Percentiles rank a stretch among this genome's conserved stretches.
Conservation (phyloP, 2,797 vertebrate genomes). For the Chaenodraco wilsoni region DNA sequence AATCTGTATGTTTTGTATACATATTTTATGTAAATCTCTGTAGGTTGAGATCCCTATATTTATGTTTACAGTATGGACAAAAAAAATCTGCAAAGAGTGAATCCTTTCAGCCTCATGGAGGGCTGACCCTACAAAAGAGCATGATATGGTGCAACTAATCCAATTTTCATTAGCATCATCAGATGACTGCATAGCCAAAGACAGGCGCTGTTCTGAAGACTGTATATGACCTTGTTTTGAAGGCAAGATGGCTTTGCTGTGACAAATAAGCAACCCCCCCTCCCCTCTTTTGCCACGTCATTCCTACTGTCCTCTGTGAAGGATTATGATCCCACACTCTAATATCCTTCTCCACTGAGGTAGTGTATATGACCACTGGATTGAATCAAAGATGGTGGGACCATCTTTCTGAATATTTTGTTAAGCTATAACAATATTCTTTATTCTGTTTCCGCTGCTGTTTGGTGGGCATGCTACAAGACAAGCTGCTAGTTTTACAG, state of each 20-base stretch:
- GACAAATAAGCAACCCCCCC: neutral
- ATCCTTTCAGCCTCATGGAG: neutral
- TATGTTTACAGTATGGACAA: neutral
- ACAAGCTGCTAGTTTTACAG: neutral
- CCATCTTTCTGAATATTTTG: neutral
- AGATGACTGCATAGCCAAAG: neutral
- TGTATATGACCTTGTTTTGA: neutral
- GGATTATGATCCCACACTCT: neutral
- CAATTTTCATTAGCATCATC: neutral
- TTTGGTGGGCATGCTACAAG: neutral
- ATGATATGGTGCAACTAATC: neutral
- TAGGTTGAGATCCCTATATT: neutral
- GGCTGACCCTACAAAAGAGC: neutral
- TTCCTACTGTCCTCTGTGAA: neutral
- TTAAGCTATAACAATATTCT: neutral
- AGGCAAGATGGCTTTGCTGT: neutral
- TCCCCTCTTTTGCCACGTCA: neutral
- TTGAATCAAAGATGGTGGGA: neutral
- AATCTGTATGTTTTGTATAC: neutral
- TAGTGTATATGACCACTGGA: neutral
- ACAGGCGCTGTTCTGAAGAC: neutral
- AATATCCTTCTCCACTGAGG: neutral
- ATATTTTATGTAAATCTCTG: neutral
- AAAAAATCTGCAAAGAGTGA: neutral
- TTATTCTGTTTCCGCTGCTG: neutral